Percentiles rank a stretch among this genome's conserved stretches.
Evolutionary conservation across 2,113 vertebrate genomes (phyloP).

Genomic region (Cyphomyrus plagiostoma): DNA sequence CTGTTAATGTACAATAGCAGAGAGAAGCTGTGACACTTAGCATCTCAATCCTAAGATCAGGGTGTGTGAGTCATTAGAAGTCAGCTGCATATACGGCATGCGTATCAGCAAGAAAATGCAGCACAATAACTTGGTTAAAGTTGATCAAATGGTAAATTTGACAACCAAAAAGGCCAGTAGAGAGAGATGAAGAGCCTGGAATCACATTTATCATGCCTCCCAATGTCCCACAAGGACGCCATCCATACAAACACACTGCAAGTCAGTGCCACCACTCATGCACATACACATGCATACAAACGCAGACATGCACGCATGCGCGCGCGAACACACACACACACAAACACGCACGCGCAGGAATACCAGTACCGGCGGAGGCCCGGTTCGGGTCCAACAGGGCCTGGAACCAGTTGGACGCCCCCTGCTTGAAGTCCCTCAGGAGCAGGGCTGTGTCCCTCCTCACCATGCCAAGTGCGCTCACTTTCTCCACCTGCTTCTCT

Average conservation of each 20-base stretch:
- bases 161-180: neutral
- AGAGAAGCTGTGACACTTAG: neutral
- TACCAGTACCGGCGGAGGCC: conserved; percentile 35
- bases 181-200: neutral
- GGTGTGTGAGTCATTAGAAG: neutral
- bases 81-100: neutral
- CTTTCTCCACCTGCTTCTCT: conserved; percentile 61
- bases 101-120: neutral
- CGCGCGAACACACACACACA: neutral
- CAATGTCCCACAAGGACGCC: neutral
- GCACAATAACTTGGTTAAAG: neutral
- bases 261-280: neutral
- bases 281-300: neutral
- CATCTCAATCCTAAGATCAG: neutral
- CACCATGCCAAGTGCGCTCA: conserved; percentile 66
- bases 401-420: conserved; percentile 80
- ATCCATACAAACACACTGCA: neutral
- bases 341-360: neutral
- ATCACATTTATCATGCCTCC: neutral
- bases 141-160: neutral
- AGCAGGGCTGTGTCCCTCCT: conserved; percentile 69
- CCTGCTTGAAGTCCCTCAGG: conserved; percentile 68
- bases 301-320: neutral
- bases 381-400: conserved; percentile 66
- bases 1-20: neutral